Base-by-base conservation (phyloP, 2,888 invertebrate genomes). In the Thymelicus sylvestris region DNA sequence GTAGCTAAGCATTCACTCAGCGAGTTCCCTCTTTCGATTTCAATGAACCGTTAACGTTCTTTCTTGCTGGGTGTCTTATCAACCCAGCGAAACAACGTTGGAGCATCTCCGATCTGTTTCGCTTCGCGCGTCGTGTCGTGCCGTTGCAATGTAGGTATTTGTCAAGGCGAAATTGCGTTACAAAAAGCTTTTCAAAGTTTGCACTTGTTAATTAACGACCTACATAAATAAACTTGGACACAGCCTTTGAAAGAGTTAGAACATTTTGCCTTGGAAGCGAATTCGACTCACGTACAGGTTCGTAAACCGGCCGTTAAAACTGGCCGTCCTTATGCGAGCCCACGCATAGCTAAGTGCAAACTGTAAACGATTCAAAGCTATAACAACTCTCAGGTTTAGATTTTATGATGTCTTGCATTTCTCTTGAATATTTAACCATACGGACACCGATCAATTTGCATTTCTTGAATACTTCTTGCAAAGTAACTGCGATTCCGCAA, bases 1-100 rank as follows among this genome's bases (percentile, higher is more conserved):
- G 52, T 55, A 78, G 79, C 19, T 19, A 81, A 81, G 85, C 88
- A 83, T 85, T 86, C 88, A 87, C 88, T 85, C 84, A 79, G 79
- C 81, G 79, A 76, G 80, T 81, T 80, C 80, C 82, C 84, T 89
- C 87, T 91, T 91, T 91, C 90, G 88, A 87, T 92, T 92, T 91
- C 91, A 91, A 92, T 92, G 90, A 92, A 93, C 93, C 92, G 93
- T 92, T 93, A 92, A 92, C 84, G 86, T 83, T 87, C 83, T 88
- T 87, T 88, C 83, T 86, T 81, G 73, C 71, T 75, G 81, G 86
- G 83, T 83, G 82, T 85, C 86, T 88, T 89, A 89, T 91, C 88
- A 83, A 79, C 78, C 12, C 31, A 38, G 79, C 80, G 78, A 81
- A 80, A 87, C 86, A 89, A 86, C 86, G 88, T 87, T 82, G 80